Conservation (phyloP, 2,888 invertebrate species). For the Watsonalla cultraria region DNA sequence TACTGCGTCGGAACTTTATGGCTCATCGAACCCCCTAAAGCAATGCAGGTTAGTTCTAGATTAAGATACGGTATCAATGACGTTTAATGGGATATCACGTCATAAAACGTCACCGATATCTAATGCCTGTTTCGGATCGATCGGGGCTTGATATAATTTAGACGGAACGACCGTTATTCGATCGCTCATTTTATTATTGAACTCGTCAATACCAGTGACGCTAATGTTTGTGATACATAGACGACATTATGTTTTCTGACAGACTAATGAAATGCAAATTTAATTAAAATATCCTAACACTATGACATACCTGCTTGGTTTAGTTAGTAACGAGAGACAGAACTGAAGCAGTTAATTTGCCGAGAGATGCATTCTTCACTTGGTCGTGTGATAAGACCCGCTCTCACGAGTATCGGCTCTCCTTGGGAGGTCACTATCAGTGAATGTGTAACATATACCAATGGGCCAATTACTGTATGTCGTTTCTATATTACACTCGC, state of each 20-base stretch:
- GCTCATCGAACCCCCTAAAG: neutral
- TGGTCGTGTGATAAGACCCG: neutral
- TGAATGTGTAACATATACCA: neutral
- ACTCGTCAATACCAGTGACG: neutral
- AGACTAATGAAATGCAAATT: too few relatives aligned
- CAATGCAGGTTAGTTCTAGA: neutral
- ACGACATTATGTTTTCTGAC: too few relatives aligned
- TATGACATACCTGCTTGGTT: too few relatives aligned
- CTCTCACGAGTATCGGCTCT: constrained; percentile 1
- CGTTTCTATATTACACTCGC: neutral
- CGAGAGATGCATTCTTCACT: neutral
- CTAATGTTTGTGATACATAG: neutral
- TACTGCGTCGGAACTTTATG: neutral
- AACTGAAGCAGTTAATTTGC: too few relatives aligned
- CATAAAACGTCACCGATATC: too few relatives aligned
- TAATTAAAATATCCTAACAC: neutral
- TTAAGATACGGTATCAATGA: neutral
- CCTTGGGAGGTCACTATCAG: constrained; percentile 2
- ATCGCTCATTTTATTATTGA: neutral
- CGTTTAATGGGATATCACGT: too few relatives aligned
- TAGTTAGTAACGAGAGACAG: too few relatives aligned
- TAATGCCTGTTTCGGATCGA: too few relatives aligned
- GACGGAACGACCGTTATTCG: neutral
- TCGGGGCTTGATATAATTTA: neutral
- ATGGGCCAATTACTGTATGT: constrained; percentile 1